These are phyloP conservation scores for Amiota communis DNA, from an alignment of 2,888 invertebrate genomes.

Conservation along the genomic window DNA sequence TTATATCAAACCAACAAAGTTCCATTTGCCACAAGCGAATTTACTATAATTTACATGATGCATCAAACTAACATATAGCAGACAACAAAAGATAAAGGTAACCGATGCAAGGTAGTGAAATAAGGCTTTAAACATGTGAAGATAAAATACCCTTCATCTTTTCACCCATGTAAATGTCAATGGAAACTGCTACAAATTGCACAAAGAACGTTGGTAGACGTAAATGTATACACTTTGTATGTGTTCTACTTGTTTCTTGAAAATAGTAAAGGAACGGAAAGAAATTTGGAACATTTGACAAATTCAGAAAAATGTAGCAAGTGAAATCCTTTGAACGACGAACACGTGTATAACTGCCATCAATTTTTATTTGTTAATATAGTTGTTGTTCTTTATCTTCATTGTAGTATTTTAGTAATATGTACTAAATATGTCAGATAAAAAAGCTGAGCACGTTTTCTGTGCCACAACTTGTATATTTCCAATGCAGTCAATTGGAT, in stretches of 20 bases:
- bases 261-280: conserved; percentile 14
- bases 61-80: no score
- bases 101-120: no score
- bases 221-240: background rate
- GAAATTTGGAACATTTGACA: conserved; percentile 1
- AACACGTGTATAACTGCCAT: conserved; percentile 32
- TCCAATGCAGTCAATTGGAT: background rate
- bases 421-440: conserved; percentile 18
- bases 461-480: conserved; percentile 3
- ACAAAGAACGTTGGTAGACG: background rate
- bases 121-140: no score
- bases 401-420: background rate
- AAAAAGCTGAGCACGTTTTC: conserved; percentile 21
- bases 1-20: no score
- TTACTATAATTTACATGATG: no score
- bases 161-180: conserved; percentile 14
- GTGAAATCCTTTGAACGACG: conserved; percentile 9
- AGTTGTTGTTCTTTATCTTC: background rate
- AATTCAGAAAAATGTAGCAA: background rate
- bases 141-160: no score
- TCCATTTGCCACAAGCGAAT: no score
- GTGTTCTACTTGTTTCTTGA: background rate
- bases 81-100: no score
- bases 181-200: conserved; percentile 11
- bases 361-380: conserved; percentile 18